phyloP scores from a whole-genome alignment of 2,888 invertebrate genomes.

The Molanna angustata region DNA sequence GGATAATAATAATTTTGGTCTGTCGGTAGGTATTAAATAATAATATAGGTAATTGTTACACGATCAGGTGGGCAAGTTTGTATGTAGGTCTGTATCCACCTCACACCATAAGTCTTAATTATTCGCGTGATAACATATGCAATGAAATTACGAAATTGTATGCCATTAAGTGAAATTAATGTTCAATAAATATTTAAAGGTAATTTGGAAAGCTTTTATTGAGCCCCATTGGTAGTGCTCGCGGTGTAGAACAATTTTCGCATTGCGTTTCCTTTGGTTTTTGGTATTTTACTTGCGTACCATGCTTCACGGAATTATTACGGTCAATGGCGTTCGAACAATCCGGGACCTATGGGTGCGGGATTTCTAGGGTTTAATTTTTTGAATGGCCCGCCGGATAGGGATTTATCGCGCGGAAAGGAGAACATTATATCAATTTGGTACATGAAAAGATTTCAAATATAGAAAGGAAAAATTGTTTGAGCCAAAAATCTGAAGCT shows the following conservation, averaged over 20 bases:
- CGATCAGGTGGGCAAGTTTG: too few species aligned
- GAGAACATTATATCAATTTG: constrained; percentile 12
- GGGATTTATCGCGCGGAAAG: constrained; percentile 13
- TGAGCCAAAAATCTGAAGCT: neutral
- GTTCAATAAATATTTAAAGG: neutral
- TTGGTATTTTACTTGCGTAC: constrained; percentile 5
- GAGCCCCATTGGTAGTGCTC: too few species aligned
- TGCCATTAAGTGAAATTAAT: constrained; percentile 1
- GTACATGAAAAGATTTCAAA: constrained; percentile 3
- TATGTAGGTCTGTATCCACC: too few species aligned
- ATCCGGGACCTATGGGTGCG: constrained; percentile 2
- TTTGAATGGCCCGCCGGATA: constrained; percentile 7
- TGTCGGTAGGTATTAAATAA: too few species aligned
- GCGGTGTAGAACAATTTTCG: too few species aligned
- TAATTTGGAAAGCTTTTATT: too few species aligned
- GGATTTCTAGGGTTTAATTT: constrained; percentile 15
- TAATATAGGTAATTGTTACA: too few species aligned
- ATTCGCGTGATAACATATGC: too few species aligned
- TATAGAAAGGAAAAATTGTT: neutral
- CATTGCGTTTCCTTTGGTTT: too few species aligned
- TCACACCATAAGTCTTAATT: too few species aligned
- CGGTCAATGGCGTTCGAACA: constrained; percentile 18
- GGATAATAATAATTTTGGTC: too few species aligned
- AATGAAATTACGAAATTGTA: too few species aligned
- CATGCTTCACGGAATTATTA: constrained; percentile 8